Evolutionary conservation across 2,113 vertebrate species (phyloP).

Genomic region (Seriola dumerili): DNA sequence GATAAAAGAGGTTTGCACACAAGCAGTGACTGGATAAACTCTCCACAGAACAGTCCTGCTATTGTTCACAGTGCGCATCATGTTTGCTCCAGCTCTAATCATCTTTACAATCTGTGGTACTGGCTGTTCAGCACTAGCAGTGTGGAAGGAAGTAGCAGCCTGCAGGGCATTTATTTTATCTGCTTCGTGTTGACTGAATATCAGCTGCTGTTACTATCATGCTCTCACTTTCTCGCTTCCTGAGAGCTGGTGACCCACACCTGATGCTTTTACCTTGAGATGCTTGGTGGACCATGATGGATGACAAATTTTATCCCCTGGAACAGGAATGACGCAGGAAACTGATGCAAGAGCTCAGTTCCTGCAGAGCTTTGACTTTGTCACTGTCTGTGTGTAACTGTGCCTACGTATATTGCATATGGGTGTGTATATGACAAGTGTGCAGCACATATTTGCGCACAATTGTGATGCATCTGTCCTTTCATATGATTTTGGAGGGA

Average conservation of each 20-base stretch:
- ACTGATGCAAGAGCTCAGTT: slow-evolving; percentile 66
- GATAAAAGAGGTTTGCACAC: slow-evolving; percentile 2
- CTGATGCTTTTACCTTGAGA: not conserved
- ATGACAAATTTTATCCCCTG: not conserved
- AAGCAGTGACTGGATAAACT: not conserved
- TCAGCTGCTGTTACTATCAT: not conserved
- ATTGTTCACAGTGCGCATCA: not conserved
- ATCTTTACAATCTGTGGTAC: slow-evolving; percentile 4
- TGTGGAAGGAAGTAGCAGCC: slow-evolving; percentile 51
- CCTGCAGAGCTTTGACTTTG: slow-evolving; percentile 27
- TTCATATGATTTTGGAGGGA: not conserved
- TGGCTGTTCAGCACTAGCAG: not conserved
- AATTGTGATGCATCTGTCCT: not conserved
- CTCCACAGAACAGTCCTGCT: not conserved
- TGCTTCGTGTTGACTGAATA: slow-evolving; percentile 1
- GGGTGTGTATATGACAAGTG: not conserved
- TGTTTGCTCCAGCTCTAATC: not conserved
- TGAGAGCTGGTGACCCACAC: not conserved
- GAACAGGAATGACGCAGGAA: slow-evolving; percentile 55
- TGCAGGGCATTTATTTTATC: not conserved
- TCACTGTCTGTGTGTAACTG: slow-evolving; percentile 3
- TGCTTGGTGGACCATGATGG: not conserved
- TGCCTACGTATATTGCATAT: not conserved
- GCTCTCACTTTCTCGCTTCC: not conserved
- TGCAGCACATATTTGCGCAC: slow-evolving; percentile 1